Base-by-base conservation (phyloP, 2,113 vertebrate genomes). In the Diglossa brunneiventris region DNA sequence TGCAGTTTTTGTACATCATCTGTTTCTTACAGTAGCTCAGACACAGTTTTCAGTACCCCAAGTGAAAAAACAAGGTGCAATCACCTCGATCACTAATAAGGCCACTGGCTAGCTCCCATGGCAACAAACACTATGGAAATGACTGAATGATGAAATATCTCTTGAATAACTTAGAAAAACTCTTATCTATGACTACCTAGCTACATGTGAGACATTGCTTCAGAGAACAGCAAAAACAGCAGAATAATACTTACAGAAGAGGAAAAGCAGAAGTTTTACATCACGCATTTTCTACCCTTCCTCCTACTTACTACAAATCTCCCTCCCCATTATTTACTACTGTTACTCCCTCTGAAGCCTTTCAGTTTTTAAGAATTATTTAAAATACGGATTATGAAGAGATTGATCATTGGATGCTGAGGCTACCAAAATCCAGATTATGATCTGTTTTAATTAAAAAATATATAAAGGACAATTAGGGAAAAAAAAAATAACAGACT, bases 61-160 rank as follows among this genome's bases (percentile, higher is more conserved):
- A 72, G 20, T 64, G n/a, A 81, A 28, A 74, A 85, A 61, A 2
- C 1, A 1, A 80, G 80, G 63, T 64, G 79, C 24, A 88, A 90
- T 76, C 80, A 83, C 53, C 44, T 87, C 26, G 5, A 72, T 75
- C 22, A 68, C 62, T 63, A 77, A 44, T n/a, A 83, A 86, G 76
- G 75, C 82, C 0, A 0, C 85, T 86, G 88, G 76, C 85, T 49
- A 83, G 64, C 79, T 93, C 83, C 88, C 88, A 86, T 72, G 68
- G 92, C 61, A 96, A 95, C 72, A 90, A 94, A 90, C 75, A 80
- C 64, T 59, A 70, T 7, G 7, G 83, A 93, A 94, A 94, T 74
- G 68, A 92, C 52, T 16, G 21, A 77, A 80, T 0, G 5, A 59
- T 41, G 30, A 91, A 74, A 42, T 74, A 61, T 37, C 61, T 84